Base-by-base conservation (phyloP, 2,888 invertebrate species). In the Habroteleia sp. region DNA sequence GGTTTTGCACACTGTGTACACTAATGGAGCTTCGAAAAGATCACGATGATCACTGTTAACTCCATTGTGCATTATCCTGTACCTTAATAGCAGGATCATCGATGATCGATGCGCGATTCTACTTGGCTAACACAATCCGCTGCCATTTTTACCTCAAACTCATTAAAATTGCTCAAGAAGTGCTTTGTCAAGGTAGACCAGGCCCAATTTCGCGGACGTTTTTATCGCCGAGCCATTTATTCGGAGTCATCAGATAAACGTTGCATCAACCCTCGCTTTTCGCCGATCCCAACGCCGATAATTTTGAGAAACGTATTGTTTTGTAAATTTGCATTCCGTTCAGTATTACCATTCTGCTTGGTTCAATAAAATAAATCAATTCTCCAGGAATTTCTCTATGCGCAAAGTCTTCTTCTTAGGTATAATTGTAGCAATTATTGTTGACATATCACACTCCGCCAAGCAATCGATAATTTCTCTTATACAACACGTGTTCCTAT, bases 61-160 rank as follows among this genome's bases (percentile, higher is more conserved):
- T 37, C 37, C 73, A 66, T 73, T 73, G 73, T 73, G 52, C 46
- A 60, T 73, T 73, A 66, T 58, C 16, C 60, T 62, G 16, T 50
- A 17, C 13, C 42, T 50, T 44, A 72, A 72, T 66, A 33, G 60
- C 54, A 33, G 72, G 46, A 73, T 66, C 60, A 73, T 73, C 73
- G 60, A 73, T 63, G 63, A 72, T 72, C 72, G 56, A 72, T 72
- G 72, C 13, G 35, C 33, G 48, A 50, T 42, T 50, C 50, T 31
- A 6, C 31, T 8, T 11, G 8, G n/a, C 46, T 44, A 54, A 44
- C 62, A 63, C 62, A 46, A 63, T 56, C 31, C 33, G 7, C n/a
- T 20, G n/a, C 7, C 23, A 39, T 50, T 50, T 69, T 50, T 68
- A 29, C 7, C 16, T 16, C 10, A 3, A 60, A 52, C 37, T 44